These are phyloP conservation scores for Cyaniris semiargus DNA, from an alignment of 2,888 invertebrate species.

Conservation along the genomic window DNA sequence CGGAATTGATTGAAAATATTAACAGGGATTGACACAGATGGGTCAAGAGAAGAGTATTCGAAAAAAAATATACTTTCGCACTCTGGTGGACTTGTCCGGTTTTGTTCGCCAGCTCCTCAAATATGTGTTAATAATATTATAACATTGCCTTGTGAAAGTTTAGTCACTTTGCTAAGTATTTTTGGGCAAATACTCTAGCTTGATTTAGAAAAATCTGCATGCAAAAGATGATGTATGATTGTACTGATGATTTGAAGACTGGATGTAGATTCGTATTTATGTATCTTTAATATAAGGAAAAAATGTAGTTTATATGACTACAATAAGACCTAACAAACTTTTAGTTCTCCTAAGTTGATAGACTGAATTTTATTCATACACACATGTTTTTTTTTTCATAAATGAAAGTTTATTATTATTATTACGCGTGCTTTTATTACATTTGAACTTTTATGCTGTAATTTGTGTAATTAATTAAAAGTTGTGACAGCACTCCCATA, in stretches of 20 bases:
- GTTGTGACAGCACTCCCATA: not conserved
- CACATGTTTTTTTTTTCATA: not conserved
- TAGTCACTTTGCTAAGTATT: not conserved
- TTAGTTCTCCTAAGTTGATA: not conserved
- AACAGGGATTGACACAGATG: too few species aligned
- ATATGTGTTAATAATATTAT: not conserved
- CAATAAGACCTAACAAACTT: not conserved
- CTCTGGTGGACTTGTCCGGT: too few species aligned
- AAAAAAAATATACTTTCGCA: too few species aligned
- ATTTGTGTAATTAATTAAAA: not conserved
- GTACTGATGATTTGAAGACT: not conserved
- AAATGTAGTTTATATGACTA: constrained; percentile 20
- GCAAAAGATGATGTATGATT: constrained; percentile 21
- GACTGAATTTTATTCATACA: not conserved
- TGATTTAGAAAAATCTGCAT: constrained; percentile 13
- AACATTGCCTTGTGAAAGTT: not conserved
- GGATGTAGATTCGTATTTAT: constrained; percentile 18
- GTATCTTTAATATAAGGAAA: constrained; percentile 15
- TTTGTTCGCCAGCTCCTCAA: too few species aligned
- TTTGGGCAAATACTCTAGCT: not conserved
- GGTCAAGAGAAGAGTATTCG: too few species aligned
- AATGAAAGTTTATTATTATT: not conserved
- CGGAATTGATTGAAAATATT: too few species aligned
- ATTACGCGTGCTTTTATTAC: constrained; percentile 22
- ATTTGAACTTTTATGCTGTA: constrained; percentile 19